These are phyloP conservation scores for Xenops minutus DNA, from an alignment of 2,797 vertebrate genomes.

Conservation along the genomic window DNA sequence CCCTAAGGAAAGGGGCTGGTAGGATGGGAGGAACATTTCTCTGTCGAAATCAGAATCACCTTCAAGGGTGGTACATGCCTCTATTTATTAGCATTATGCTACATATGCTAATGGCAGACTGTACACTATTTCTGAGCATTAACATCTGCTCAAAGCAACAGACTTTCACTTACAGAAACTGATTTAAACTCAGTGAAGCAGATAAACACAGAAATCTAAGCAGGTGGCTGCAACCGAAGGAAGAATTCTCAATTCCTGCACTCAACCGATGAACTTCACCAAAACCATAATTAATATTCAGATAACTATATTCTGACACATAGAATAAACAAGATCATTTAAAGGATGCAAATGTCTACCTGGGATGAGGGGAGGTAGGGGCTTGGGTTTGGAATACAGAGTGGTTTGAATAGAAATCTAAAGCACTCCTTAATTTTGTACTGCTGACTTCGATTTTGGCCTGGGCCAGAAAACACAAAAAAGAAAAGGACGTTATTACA, in stretches of 20 bases:
- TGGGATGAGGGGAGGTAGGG: constrained; percentile 29
- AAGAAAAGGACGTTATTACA: background rate
- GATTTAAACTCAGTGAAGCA: constrained; percentile 85
- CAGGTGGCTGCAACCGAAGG: constrained; percentile 79
- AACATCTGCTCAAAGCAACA: constrained; percentile 83
- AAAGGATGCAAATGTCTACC: constrained; percentile 73
- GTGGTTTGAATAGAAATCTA: constrained; percentile 32
- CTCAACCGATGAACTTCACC: constrained; percentile 76
- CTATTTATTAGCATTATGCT: constrained; percentile 79
- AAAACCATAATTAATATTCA: constrained; percentile 81
- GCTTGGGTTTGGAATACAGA: constrained; percentile 5
- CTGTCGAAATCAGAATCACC: constrained; percentile 25
- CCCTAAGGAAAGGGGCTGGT: background rate
- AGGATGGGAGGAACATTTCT: background rate
- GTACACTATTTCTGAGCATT: constrained; percentile 81
- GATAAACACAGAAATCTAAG: constrained; percentile 83
- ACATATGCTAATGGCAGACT: constrained; percentile 82
- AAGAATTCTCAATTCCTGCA: constrained; percentile 76
- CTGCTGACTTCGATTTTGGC: background rate
- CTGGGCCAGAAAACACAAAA: background rate
- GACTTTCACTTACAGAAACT: constrained; percentile 83
- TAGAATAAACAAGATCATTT: constrained; percentile 77
- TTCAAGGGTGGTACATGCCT: constrained; percentile 64
- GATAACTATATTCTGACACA: constrained; percentile 77
- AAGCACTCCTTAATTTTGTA: background rate